Percentiles rank a stretch among this genome's conserved stretches.
These are phyloP conservation scores for Chrysolina haemoptera DNA, from an alignment of 2,888 invertebrate genomes.

Conservation along the genomic window DNA sequence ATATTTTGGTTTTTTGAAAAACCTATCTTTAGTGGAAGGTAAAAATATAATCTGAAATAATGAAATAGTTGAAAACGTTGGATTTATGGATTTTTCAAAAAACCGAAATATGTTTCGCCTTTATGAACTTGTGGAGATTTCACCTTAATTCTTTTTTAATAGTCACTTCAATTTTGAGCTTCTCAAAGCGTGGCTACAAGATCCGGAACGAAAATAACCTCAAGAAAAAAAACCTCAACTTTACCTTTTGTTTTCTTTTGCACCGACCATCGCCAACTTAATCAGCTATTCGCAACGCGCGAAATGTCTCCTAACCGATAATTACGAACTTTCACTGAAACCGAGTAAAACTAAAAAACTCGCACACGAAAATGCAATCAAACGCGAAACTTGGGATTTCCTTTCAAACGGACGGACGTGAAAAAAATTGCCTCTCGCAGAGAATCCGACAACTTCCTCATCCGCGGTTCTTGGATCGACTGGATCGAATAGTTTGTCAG, in stretches of 20 bases:
- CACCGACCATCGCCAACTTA: conserved; percentile 38
- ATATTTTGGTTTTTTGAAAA: too few relatives aligned
- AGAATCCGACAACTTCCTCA: not conserved
- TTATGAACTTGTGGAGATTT: too few relatives aligned
- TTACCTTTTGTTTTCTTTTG: conserved; percentile 43
- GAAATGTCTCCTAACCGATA: conserved; percentile 33
- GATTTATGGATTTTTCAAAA: too few relatives aligned
- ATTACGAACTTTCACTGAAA: conserved; percentile 37
- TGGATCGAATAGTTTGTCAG: not conserved
- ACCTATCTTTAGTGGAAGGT: too few relatives aligned
- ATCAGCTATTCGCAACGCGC: conserved; percentile 22
- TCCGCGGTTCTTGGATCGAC: not conserved
- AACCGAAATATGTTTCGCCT: too few relatives aligned
- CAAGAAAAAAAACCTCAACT: conserved; percentile 5
- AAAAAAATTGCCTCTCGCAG: not conserved
- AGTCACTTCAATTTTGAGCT: not conserved
- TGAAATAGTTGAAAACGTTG: too few relatives aligned
- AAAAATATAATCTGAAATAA: too few relatives aligned
- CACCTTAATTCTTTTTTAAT: too few relatives aligned
- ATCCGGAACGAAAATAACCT: not conserved
- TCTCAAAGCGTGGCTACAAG: not conserved
- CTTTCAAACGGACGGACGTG: conserved; percentile 8
- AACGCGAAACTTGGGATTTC: not conserved
- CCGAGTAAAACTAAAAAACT: conserved; percentile 20
- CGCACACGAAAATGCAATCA: conserved; percentile 7